Percentiles rank a stretch among this genome's conserved stretches.
Evolutionary conservation across 2,113 vertebrate species (phyloP).

Genomic region (Parotia lawesii): DNA sequence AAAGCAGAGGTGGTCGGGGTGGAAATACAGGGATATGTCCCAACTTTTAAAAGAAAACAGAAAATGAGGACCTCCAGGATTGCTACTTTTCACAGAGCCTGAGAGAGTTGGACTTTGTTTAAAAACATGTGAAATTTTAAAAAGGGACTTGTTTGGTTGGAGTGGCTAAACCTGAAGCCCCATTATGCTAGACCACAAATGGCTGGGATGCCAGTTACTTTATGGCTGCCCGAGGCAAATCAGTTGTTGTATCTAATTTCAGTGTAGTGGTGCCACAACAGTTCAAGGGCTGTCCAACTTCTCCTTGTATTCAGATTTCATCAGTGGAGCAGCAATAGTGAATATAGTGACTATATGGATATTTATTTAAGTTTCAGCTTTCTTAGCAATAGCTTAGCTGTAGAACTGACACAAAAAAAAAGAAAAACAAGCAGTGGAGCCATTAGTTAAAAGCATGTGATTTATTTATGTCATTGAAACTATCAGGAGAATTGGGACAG

Average conservation of each 20-base stretch:
- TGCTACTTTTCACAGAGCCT: neutral
- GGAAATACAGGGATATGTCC: neutral
- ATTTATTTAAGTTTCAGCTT: neutral
- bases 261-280: neutral
- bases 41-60: neutral
- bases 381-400: neutral
- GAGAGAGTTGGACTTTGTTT: neutral
- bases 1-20: neutral
- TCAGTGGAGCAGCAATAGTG: neutral
- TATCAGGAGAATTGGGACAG: neutral
- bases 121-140: neutral
- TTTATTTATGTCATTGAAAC: constrained; percentile 6
- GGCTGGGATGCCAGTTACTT: neutral
- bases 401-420: neutral
- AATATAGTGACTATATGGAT: neutral
- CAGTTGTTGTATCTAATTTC: neutral
- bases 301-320: neutral
- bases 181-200: neutral
- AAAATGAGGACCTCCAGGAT: neutral
- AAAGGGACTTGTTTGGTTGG: neutral
- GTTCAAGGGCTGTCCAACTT: neutral
- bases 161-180: neutral
- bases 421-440: neutral
- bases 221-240: neutral
- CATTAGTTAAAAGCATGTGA: neutral